phyloP scores from a whole-genome alignment of 2,797 vertebrate genomes.

The Crax fasciolata region DNA sequence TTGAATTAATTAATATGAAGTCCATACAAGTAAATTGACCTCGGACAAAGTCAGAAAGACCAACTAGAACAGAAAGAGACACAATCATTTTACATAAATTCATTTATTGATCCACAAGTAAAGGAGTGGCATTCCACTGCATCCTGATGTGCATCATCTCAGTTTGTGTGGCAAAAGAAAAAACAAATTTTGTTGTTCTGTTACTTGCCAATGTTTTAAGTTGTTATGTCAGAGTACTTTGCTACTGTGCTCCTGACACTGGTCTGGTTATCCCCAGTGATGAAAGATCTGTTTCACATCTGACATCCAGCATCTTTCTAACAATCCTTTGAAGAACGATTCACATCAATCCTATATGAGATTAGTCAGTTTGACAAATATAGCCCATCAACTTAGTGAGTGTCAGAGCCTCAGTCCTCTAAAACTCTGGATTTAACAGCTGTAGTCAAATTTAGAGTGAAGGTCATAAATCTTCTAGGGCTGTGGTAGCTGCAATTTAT shows the following conservation, averaged over 20 bases:
- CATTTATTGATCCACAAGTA: not conserved
- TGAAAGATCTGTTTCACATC: not conserved
- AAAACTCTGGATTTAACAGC: not conserved
- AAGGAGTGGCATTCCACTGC: not conserved
- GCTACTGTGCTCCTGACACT: not conserved
- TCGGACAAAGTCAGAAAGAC: not conserved
- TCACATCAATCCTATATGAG: not conserved
- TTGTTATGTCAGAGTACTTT: conserved; percentile 4
- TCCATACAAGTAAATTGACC: not conserved
- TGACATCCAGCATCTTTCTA: conserved; percentile 20
- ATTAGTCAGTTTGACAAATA: conserved; percentile 48
- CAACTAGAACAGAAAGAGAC: not conserved
- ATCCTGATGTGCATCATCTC: not conserved
- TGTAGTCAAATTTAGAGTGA: not conserved
- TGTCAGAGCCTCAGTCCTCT: not conserved
- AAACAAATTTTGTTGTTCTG: not conserved
- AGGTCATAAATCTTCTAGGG: conserved; percentile 36
- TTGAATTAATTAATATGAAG: not conserved
- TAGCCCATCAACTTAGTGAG: not conserved
- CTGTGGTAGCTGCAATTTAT: not conserved
- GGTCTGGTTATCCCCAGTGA: not conserved
- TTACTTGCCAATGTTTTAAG: not conserved
- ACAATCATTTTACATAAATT: not conserved
- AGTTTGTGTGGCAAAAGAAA: not conserved
- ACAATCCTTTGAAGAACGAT: conserved; percentile 30